phyloP scores from a whole-genome alignment of 2,113 vertebrate species.

The Anhinga anhinga region DNA sequence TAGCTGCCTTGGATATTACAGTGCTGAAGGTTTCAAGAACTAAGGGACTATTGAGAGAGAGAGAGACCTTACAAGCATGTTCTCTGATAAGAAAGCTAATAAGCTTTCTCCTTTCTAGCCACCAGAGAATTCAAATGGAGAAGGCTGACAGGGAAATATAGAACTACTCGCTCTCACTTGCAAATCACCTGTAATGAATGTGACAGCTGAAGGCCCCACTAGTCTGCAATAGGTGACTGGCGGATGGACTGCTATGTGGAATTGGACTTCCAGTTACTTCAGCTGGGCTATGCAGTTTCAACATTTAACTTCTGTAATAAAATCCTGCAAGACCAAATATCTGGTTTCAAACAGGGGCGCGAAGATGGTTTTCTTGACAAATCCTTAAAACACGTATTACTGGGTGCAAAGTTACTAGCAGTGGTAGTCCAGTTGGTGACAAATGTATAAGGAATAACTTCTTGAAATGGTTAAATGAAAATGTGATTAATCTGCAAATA shows the following conservation, averaged over 20 bases:
- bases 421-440: not conserved
- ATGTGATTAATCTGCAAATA: not conserved
- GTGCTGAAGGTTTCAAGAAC: not conserved
- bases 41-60: not conserved
- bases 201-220: not conserved
- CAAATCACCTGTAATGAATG: not conserved
- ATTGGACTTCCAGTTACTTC: not conserved
- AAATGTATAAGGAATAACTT: not conserved
- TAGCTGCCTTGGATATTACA: not conserved
- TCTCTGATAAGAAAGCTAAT: not conserved
- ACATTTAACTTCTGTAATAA: not conserved
- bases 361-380: not conserved
- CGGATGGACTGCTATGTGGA: fast-evolving
- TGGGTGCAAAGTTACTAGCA: not conserved
- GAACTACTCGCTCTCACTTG: not conserved
- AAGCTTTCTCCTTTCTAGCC: not conserved
- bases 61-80: not conserved
- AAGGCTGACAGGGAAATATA: not conserved
- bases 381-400: not conserved
- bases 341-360: not conserved
- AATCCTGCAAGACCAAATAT: not conserved
- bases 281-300: not conserved
- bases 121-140: not conserved
- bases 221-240: not conserved
- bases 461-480: not conserved